Evolutionary conservation across 2,888 invertebrate genomes (phyloP).

Genomic region (Hemaris fuciformis): DNA sequence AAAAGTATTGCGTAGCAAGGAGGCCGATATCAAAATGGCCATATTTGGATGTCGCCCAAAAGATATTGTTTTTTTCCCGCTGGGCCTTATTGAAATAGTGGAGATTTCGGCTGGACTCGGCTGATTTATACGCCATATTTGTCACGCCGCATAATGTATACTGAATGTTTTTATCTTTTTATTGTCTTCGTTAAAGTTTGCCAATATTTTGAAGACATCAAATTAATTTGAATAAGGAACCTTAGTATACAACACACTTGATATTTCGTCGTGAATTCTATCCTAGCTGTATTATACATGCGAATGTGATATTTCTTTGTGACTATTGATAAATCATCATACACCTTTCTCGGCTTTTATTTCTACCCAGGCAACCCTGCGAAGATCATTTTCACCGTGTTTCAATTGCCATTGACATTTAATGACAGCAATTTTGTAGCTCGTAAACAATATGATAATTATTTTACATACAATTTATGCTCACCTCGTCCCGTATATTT

Average conservation of each 20-base stretch:
- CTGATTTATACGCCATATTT: conserved; percentile 44
- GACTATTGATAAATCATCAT: no score
- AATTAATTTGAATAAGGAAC: neutral
- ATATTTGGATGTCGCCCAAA: conserved; percentile 53
- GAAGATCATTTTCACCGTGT: no score
- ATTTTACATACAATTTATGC: neutral
- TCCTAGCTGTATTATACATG: no score
- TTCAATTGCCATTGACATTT: no score
- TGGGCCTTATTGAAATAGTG: conserved; percentile 43
- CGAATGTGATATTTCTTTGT: no score
- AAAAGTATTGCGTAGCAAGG: conserved; percentile 24
- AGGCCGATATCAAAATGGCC: conserved; percentile 31
- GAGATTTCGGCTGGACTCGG: conserved; percentile 22
- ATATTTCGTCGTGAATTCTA: no score
- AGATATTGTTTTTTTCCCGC: conserved; percentile 45
- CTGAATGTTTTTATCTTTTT: conserved; percentile 26
- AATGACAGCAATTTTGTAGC: no score
- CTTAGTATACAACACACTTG: no score
- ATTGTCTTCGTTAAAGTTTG: conserved; percentile 14
- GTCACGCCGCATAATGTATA: conserved; percentile 31
- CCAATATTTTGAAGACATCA: neutral
- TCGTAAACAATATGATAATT: neutral
- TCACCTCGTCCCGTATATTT: neutral
- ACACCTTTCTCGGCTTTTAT: no score
- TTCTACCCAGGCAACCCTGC: no score